A percentile compares a stretch with the other conserved stretches of the same genome.
These are phyloP conservation scores for Neuroscelio doddi DNA, from an alignment of 2,888 invertebrate species.

Conservation along the genomic window DNA sequence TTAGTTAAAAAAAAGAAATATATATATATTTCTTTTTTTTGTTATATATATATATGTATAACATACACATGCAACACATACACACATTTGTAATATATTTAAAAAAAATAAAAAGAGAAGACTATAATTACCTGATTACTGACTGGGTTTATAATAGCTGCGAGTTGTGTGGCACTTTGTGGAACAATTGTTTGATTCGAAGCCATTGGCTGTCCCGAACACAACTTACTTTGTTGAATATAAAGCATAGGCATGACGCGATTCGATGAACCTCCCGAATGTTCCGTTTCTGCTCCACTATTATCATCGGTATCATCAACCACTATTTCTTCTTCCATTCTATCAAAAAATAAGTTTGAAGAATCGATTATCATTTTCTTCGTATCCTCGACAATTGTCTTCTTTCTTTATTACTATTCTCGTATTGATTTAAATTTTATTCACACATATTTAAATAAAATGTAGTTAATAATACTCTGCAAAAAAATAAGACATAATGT, in stretches of 20 bases:
- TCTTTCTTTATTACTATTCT: no score
- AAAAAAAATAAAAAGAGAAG: no score
- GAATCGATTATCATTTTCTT: background rate
- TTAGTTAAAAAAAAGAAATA: no score
- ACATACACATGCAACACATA: no score
- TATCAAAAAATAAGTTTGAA: constrained; percentile 32
- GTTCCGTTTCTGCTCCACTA: constrained; percentile 33
- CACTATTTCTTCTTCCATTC: constrained; percentile 66
- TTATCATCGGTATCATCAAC: constrained; percentile 30
- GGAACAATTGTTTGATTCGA: constrained; percentile 61
- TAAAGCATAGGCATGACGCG: constrained; percentile 67
- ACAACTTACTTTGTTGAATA: constrained; percentile 65
- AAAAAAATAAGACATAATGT: no score
- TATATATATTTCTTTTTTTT: no score
- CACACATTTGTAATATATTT: no score
- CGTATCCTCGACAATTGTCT: no score
- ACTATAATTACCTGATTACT: constrained; percentile 59
- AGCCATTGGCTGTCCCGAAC: constrained; percentile 54
- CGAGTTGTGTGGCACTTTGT: constrained; percentile 58
- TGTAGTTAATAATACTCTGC: no score
- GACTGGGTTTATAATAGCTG: constrained; percentile 65
- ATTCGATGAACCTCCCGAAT: constrained; percentile 47
- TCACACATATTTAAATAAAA: no score
- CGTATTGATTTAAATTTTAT: no score
- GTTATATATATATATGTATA: no score